phyloP scores from a whole-genome alignment of 2,888 invertebrate genomes.

The Melanchra persicariae region DNA sequence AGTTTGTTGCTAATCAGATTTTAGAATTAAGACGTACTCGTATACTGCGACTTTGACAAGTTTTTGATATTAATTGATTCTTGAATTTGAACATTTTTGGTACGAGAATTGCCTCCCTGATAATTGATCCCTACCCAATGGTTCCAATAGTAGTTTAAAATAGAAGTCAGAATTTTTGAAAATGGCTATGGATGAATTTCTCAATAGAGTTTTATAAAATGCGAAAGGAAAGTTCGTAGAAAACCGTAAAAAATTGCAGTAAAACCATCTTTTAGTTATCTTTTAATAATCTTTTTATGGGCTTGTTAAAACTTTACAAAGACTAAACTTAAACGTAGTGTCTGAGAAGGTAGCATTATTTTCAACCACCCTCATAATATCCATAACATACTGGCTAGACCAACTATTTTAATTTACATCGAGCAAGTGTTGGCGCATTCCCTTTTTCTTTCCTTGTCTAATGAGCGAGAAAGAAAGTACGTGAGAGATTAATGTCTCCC shows the following conservation, averaged over 20 bases:
- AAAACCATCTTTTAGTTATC: background rate
- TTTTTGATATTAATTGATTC: too few relatives aligned
- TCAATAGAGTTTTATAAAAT: background rate
- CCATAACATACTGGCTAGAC: background rate
- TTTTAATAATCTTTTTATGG: background rate
- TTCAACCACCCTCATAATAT: background rate
- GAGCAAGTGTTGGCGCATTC: slow-evolving; percentile 28
- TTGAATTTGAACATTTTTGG: too few relatives aligned
- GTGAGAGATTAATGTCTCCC: slow-evolving; percentile 61
- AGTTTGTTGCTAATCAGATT: background rate
- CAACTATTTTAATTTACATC: slow-evolving; percentile 42
- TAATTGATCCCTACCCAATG: too few relatives aligned
- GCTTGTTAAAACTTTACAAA: background rate
- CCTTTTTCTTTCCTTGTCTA: slow-evolving; percentile 47
- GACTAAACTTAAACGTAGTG: background rate
- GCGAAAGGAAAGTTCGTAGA: background rate
- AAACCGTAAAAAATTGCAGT: too few relatives aligned
- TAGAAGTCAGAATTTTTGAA: background rate
- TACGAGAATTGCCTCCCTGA: too few relatives aligned
- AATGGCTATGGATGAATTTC: background rate
- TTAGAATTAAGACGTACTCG: too few relatives aligned
- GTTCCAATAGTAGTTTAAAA: too few relatives aligned
- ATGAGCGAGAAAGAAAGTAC: slow-evolving; percentile 56
- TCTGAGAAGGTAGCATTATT: background rate
- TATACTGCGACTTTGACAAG: too few relatives aligned